A percentile compares a stretch with the other conserved stretches of the same genome.
phyloP scores from a whole-genome alignment of 2,888 invertebrate genomes.

The Dicyrtomina minuta region DNA sequence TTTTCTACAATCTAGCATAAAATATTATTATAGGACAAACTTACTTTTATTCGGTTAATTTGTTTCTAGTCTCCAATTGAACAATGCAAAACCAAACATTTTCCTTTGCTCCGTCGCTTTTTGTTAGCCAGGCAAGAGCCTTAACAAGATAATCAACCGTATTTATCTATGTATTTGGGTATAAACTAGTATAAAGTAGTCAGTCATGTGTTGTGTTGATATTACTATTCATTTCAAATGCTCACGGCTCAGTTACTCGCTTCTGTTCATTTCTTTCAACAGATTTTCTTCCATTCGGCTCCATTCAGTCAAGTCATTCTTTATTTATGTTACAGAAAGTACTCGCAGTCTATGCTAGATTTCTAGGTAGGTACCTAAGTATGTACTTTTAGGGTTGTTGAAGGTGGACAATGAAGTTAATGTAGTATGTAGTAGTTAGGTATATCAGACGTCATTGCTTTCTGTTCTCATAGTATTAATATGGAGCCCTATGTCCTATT shows the following conservation, averaged over 20 bases:
- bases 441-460: no score
- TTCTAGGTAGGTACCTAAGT: not conserved
- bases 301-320: constrained; percentile 27
- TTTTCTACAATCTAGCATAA: no score
- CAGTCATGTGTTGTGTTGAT: not conserved
- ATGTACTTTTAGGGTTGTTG: not conserved
- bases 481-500: no score
- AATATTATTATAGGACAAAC: no score
- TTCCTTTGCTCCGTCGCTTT: constrained; percentile 12
- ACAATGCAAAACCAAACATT: constrained; percentile 18
- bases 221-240: not conserved
- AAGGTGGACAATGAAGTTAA: not conserved
- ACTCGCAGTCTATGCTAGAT: not conserved
- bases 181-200: not conserved
- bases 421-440: not conserved
- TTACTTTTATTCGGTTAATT: constrained; percentile 18
- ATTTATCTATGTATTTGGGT: not conserved
- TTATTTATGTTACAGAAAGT: constrained; percentile 11
- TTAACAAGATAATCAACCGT: constrained; percentile 5
- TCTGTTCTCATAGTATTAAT: no score
- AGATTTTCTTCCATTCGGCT: constrained; percentile 24
- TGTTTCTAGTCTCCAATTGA: constrained; percentile 3
- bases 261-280: constrained; percentile 30
- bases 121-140: constrained; percentile 12
- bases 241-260: constrained; percentile 30